Conservation (phyloP, 2,113 vertebrate species). For the Gadus macrocephalus region DNA sequence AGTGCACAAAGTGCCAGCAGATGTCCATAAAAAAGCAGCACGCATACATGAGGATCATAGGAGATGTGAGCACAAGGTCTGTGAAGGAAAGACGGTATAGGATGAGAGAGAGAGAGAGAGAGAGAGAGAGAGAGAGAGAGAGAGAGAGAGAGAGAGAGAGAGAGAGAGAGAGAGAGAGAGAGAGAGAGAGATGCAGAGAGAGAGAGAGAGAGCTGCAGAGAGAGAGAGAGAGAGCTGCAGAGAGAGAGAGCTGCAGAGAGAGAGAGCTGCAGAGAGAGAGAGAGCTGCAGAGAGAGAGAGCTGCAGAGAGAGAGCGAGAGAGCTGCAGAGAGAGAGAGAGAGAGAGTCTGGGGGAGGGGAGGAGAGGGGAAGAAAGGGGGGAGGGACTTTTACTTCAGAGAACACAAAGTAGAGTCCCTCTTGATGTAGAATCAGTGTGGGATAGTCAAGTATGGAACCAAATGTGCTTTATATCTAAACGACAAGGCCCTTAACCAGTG, state of each 20-base stretch:
- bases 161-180: not conserved
- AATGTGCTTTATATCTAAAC: no score
- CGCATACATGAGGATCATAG: constrained; percentile 13
- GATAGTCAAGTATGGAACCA: no score
- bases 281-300: not conserved
- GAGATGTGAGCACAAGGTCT: not conserved
- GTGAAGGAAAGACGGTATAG: not conserved
- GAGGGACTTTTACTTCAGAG: not conserved
- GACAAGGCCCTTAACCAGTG: no score
- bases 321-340: not conserved
- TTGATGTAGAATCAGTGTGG: no score
- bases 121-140: not conserved
- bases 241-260: not conserved
- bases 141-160: not conserved
- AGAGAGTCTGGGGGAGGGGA: not conserved
- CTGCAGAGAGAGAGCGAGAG: not conserved
- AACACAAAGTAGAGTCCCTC: no score
- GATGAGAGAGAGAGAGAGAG: not conserved
- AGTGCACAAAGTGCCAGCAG: constrained; percentile 52
- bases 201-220: not conserved
- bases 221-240: not conserved
- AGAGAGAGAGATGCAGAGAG: not conserved
- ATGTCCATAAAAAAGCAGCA: constrained; percentile 38
- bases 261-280: not conserved
- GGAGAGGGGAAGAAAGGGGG: not conserved